Base-by-base conservation (phyloP, 2,797 vertebrate genomes). In the Taenioides sp. region DNA sequence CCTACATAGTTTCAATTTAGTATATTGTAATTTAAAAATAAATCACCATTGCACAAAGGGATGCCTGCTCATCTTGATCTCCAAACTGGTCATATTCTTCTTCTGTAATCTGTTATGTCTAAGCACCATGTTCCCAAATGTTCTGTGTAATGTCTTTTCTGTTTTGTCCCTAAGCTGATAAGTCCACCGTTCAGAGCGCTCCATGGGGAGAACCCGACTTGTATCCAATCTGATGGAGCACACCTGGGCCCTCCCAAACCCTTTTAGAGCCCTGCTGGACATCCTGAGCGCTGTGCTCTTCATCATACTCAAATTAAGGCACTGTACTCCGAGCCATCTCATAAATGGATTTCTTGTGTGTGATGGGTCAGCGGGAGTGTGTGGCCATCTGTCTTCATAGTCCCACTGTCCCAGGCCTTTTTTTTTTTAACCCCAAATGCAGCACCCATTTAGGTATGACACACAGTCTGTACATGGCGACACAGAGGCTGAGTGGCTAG, bases 261-360 rank as follows among this genome's bases (percentile, higher is more conserved):
- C 76, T 89, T 88, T 90, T 81, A 87, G 83, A 25, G 78, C 77
- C 76, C 64, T 69, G 65, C 60, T 80, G 73, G 80, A 78, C 75
- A 80, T 85, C 86, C 76, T 77, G 16, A 5, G 75, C 4, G 77
- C 80, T 73, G 83, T 76, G 87, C 84, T 89, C 78, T 80, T 82
- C 84, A 89, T 91, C 86, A 87, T 73, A 84, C 76, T 82, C 78
- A 85, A 83, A 91, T 89, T 83, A 89, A 77, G 75, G 76, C 80
- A 79, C 80, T 84, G 84, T 62, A 80, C 81, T 77, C 82, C 70
- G 72, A 81, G 81, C 80, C 78, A 72, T 84, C 82, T 84, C 82
- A 71, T 88, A 89, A 90, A 86, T 86, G 80, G 82, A 89, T 88
- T 91, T 90, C 78, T 82, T 84, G 85, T 86, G 70, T 80, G 81